These are phyloP conservation scores for Lytechinus variegatus DNA, from an alignment of 35 echinoderm and acorn worm genomes.

Conservation along the genomic window DNA sequence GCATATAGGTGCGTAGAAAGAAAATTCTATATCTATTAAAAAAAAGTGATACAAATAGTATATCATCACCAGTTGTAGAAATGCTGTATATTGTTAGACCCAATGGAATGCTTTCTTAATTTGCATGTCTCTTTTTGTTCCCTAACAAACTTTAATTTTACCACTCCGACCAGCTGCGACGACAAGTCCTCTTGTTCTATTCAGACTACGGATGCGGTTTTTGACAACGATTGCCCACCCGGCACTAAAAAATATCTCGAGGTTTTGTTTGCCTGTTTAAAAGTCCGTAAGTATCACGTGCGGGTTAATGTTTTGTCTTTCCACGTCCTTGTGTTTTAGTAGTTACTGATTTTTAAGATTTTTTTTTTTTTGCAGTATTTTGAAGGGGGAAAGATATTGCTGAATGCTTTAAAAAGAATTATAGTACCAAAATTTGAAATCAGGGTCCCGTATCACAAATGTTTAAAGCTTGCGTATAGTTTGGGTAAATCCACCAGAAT, in stretches of 20 bases:
- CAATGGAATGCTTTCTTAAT: slow-evolving; percentile 18
- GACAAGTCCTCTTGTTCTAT: slow-evolving; percentile 48
- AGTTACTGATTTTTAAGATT: background rate
- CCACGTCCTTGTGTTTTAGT: background rate
- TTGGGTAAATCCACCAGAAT: no score
- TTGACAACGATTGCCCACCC: slow-evolving; percentile 58
- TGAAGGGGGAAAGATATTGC: background rate
- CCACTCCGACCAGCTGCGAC: slow-evolving; percentile 55
- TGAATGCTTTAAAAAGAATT: background rate
- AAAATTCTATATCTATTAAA: background rate
- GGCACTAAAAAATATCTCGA: slow-evolving; percentile 75
- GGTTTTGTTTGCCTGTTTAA: slow-evolving; percentile 66
- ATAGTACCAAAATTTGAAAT: background rate
- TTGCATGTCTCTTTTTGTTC: slow-evolving; percentile 67
- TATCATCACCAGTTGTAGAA: background rate
- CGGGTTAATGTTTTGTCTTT: background rate
- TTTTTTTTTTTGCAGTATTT: background rate
- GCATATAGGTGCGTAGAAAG: background rate
- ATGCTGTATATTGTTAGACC: slow-evolving; percentile 15
- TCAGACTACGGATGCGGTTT: background rate
- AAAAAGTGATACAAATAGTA: background rate
- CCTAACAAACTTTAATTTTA: slow-evolving; percentile 44
- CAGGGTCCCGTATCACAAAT: no score
- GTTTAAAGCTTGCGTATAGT: no score
- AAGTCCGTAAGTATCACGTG: slow-evolving; percentile 54